Percentiles rank a stretch among this genome's conserved stretches.
Evolutionary conservation across 92 coral and sea anemone species (phyloP).

Genomic region (Epizoanthus scotinus): DNA sequence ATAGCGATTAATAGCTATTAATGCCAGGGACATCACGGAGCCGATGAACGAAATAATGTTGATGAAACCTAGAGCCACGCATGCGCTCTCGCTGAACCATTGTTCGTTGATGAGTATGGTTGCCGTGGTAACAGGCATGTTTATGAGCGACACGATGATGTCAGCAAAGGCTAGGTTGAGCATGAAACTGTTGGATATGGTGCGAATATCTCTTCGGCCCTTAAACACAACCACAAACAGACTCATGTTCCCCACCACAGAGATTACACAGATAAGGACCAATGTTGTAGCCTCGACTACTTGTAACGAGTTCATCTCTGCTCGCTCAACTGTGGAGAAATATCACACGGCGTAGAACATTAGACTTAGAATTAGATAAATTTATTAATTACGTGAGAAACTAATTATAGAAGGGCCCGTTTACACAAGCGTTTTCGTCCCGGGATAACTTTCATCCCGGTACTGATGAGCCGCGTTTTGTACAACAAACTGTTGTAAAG

Average conservation of each 20-base stretch:
- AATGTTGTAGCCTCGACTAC: conserved; percentile 53
- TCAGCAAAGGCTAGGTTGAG: conserved; percentile 75
- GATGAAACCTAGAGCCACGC: conserved; percentile 53
- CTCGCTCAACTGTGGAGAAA: neutral
- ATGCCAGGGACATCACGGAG: too few species aligned
- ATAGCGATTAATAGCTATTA: too few species aligned
- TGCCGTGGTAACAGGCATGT: conserved; percentile 63
- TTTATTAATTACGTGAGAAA: too few species aligned
- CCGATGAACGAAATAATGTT: conserved; percentile 36
- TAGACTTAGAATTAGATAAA: too few species aligned
- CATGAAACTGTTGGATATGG: conserved; percentile 61
- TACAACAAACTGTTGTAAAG: too few species aligned
- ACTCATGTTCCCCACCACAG: conserved; percentile 51
- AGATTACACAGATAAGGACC: conserved; percentile 48
- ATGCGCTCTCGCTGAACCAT: conserved; percentile 58
- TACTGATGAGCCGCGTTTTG: too few species aligned
- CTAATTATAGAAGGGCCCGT: too few species aligned
- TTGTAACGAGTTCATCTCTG: neutral
- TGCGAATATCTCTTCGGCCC: conserved; percentile 45
- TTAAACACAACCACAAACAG: conserved; percentile 49
- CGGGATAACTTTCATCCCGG: too few species aligned
- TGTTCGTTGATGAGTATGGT: conserved; percentile 51
- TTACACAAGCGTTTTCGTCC: too few species aligned
- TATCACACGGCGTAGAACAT: too few species aligned
- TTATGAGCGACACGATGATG: conserved; percentile 56